phyloP scores from a whole-genome alignment of 2,113 vertebrate genomes.

The Percopsis transmontana region DNA sequence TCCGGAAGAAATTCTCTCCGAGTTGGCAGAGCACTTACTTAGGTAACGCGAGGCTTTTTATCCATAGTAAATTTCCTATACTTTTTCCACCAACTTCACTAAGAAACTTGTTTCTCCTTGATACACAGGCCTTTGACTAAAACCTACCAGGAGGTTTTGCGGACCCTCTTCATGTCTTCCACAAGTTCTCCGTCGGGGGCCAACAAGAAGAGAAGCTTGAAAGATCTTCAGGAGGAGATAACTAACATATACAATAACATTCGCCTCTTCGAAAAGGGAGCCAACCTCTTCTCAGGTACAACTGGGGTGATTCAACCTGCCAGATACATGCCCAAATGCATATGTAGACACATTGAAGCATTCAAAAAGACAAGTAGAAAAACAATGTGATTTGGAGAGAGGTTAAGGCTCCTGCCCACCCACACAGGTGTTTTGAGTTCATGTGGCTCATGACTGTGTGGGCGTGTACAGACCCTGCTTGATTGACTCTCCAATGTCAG shows the following conservation, averaged over 20 bases:
- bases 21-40: constrained; percentile 85
- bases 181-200: constrained; percentile 78
- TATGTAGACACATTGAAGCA: not conserved
- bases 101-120: not conserved
- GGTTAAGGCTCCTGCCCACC: too few relatives aligned
- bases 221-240: constrained; percentile 95
- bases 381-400: too few relatives aligned
- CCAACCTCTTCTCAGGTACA: constrained; percentile 88
- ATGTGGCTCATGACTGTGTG: too few relatives aligned
- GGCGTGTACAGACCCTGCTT: too few relatives aligned
- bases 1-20: constrained; percentile 87
- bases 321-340: not conserved
- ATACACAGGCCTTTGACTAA: constrained; percentile 86
- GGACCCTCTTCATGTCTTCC: constrained; percentile 86
- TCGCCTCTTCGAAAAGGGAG: constrained; percentile 90
- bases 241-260: constrained; percentile 91
- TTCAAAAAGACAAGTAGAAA: not conserved
- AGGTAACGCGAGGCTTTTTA: constrained; percentile 51
- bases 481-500: too few relatives aligned
- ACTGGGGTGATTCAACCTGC: not conserved
- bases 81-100: not conserved
- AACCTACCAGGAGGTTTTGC: constrained; percentile 89
- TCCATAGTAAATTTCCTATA: not conserved
- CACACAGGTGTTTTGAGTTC: too few relatives aligned
- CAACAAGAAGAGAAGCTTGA: constrained; percentile 88